Base-by-base conservation (phyloP, 2,113 vertebrate species). In the Puffinus mauretanicus region DNA sequence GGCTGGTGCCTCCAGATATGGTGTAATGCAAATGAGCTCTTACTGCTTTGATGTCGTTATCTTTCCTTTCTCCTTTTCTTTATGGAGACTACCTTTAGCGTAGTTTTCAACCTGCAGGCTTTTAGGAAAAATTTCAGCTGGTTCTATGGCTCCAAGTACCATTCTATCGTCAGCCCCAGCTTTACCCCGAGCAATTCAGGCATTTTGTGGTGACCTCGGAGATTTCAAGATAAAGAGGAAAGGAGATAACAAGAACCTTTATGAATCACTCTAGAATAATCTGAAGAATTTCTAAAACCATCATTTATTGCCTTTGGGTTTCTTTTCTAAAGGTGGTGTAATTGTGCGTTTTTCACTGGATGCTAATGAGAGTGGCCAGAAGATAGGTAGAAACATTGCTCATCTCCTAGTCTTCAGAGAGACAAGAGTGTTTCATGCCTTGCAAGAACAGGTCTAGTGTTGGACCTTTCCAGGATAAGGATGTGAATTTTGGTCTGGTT, bases 1-100 rank as follows among this genome's bases (percentile, higher is more conserved):
- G 13, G 77, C 78, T 93, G 73, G 44, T 96, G 97, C 96, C 93
- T 96, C 73, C 91, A 95, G 94, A 96, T 92, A 96, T n/a, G 61
- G 70, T 72, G 73, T 40, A 44, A 92, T 89, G 83, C 93, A 95
- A 96, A 96, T 84, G 55, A 96, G 72, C 72, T 79, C 55, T 67
- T 10, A 4, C 22, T 89, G 80, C 95, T 96, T 97, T 96, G 83
- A 96, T 97, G 44, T 94, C 77, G 91, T 94, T 86, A 96, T 95
- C 96, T 97, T 86, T 72, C 55, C 82, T 88, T 92, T 96, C 94
- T 95, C 94, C 49, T 64, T 86, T 84, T 84, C 95, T 95, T 93
- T 57, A 83, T 57, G 69, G 83, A 91, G 95, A 49, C 44, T 89
- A 36, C 61, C 57, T 90, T 82, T 52, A 96, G 64, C 2, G 5